A percentile compares a stretch with the other conserved stretches of the same genome.
These are phyloP conservation scores for Diadegma fenestrale DNA, from an alignment of 2,888 invertebrate species.

Conservation along the genomic window DNA sequence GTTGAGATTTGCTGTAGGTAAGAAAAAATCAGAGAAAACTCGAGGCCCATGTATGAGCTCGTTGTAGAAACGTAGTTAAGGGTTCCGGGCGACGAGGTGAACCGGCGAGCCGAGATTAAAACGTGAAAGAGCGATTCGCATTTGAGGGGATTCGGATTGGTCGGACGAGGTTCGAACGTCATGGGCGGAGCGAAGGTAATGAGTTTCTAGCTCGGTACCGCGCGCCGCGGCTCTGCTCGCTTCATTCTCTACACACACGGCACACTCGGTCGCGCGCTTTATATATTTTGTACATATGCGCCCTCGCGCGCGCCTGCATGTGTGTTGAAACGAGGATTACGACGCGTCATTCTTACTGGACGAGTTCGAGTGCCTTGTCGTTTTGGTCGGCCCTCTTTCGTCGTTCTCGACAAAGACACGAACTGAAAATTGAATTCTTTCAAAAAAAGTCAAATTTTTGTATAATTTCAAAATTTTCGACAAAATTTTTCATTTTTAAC, in stretches of 20 bases:
- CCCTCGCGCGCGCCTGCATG: conserved; percentile 24
- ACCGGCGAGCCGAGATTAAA: conserved; percentile 81
- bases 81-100: conserved; percentile 27
- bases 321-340: conserved; percentile 46
- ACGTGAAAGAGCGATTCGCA: conserved; percentile 81
- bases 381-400: conserved; percentile 54
- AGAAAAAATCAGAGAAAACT: neutral
- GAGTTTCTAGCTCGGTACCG: conserved; percentile 82
- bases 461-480: too few species aligned
- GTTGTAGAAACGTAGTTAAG: conserved; percentile 36
- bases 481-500: too few species aligned
- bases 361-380: conserved; percentile 59
- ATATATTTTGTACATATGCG: conserved; percentile 69
- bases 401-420: conserved; percentile 29
- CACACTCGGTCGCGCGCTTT: conserved; percentile 65
- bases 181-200: conserved; percentile 84
- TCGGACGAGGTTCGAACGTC: conserved; percentile 81
- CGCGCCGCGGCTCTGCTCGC: conserved; percentile 49
- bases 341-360: conserved; percentile 65
- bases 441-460: too few species aligned
- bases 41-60: conserved; percentile 4
- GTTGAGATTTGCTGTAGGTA: neutral
- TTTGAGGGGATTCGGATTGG: conserved; percentile 83
- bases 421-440: too few species aligned
- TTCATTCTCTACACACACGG: too few species aligned